Evolutionary conservation across 2,888 invertebrate genomes (phyloP).

Genomic region (Lepetodrilus schrolli): DNA sequence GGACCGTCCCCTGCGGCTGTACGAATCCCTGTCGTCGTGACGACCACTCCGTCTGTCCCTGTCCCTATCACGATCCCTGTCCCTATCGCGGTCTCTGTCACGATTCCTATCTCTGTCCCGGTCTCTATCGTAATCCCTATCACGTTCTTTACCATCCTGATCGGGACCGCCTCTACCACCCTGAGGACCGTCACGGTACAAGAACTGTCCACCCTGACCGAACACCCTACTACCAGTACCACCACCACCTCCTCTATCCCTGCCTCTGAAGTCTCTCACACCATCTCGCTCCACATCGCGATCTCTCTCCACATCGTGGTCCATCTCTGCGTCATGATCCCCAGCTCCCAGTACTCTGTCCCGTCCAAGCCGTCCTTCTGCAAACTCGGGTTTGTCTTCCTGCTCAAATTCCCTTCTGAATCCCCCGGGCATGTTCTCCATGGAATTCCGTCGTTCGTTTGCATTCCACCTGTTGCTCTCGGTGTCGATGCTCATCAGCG

Average conservation of each 20-base stretch:
- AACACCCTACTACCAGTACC: slow-evolving; percentile 28
- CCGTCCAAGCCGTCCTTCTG: slow-evolving; percentile 30
- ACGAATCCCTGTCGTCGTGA: slow-evolving; percentile 20
- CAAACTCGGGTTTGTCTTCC: slow-evolving; percentile 40
- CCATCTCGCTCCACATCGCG: slow-evolving; percentile 33
- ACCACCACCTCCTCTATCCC: slow-evolving; percentile 29
- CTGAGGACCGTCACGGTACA: slow-evolving; percentile 33
- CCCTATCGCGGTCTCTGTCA: slow-evolving; percentile 29
- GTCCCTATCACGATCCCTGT: slow-evolving; percentile 28
- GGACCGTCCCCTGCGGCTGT: not conserved
- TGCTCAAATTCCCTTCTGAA: slow-evolving; percentile 42
- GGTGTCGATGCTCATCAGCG: slow-evolving; percentile 37
- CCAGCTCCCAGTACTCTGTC: slow-evolving; percentile 31
- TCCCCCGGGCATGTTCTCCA: slow-evolving; percentile 32
- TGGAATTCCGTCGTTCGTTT: slow-evolving; percentile 32
- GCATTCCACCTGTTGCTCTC: slow-evolving; percentile 33
- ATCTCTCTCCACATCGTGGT: slow-evolving; percentile 36
- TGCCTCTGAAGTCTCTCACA: slow-evolving; percentile 15
- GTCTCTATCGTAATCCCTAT: slow-evolving; percentile 42
- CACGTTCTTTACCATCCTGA: slow-evolving; percentile 8
- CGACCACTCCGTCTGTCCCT: slow-evolving; percentile 34
- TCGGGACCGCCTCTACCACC: slow-evolving; percentile 29
- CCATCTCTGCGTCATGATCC: no score
- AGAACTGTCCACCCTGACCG: slow-evolving; percentile 30
- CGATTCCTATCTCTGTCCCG: slow-evolving; percentile 40